These are phyloP conservation scores for Stichopus chloronotus DNA, from an alignment of 35 echinoderm and acorn worm genomes.

Conservation along the genomic window DNA sequence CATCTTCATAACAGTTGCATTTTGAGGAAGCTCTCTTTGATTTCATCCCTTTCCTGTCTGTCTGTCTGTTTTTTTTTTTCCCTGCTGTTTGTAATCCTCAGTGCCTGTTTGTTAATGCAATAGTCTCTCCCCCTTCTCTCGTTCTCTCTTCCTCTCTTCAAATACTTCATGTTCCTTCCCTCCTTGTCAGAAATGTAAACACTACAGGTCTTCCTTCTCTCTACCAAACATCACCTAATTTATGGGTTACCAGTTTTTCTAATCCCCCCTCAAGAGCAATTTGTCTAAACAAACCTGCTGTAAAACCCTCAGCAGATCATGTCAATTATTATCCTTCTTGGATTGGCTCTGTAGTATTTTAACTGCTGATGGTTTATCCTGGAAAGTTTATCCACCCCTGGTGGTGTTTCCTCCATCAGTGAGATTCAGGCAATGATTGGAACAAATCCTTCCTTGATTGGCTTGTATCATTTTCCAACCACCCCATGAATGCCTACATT, in stretches of 20 bases:
- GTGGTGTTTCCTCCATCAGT: background rate
- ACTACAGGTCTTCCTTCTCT: constrained; percentile 6
- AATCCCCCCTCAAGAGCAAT: constrained; percentile 14
- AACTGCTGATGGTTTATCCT: constrained; percentile 16
- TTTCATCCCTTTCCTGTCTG: too few relatives aligned
- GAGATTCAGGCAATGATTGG: background rate
- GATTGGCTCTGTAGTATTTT: background rate
- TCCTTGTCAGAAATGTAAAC: constrained; percentile 16
- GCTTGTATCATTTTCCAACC: constrained; percentile 18
- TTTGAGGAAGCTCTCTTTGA: too few relatives aligned
- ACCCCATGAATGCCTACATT: constrained; percentile 35
- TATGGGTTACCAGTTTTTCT: background rate
- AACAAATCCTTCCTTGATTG: constrained; percentile 1
- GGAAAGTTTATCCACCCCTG: constrained; percentile 37
- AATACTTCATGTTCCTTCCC: background rate
- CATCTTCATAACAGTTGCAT: too few relatives aligned
- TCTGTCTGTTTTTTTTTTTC: too few relatives aligned
- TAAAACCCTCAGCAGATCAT: constrained; percentile 9
- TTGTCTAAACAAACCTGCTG: constrained; percentile 46
- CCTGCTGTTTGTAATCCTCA: too few relatives aligned
- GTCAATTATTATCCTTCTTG: constrained; percentile 45
- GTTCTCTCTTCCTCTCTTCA: background rate
- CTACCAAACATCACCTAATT: constrained; percentile 33
- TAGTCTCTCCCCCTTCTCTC: too few relatives aligned
- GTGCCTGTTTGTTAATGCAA: too few relatives aligned